Evolutionary conservation across 2,113 vertebrate genomes (phyloP).

Genomic region (Pterocles gutturalis): DNA sequence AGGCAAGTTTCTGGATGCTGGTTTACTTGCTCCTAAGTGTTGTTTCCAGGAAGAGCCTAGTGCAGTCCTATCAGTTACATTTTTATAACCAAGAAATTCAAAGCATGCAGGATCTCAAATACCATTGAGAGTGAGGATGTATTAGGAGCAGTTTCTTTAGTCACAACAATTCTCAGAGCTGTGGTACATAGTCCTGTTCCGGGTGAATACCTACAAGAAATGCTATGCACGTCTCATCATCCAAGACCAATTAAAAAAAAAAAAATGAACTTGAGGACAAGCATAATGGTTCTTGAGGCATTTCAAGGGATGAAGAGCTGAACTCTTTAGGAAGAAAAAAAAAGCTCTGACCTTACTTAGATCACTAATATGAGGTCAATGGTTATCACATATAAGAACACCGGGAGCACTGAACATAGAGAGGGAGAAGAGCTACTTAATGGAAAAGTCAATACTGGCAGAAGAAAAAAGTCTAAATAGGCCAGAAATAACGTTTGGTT

Average conservation of each 20-base stretch:
- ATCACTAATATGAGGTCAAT: background rate
- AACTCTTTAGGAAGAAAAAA: background rate
- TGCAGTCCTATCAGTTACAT: background rate
- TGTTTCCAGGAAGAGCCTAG: background rate
- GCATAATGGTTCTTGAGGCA: background rate
- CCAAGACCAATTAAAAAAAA: background rate
- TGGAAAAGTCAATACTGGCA: background rate
- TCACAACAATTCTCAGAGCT: background rate
- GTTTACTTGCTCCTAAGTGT: background rate
- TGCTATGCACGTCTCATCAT: fast-evolving
- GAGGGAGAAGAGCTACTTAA: background rate
- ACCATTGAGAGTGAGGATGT: background rate
- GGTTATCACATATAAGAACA: background rate
- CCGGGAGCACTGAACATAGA: background rate
- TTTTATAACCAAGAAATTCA: background rate
- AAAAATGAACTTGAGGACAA: fast-evolving
- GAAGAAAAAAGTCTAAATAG: background rate
- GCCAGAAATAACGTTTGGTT: background rate
- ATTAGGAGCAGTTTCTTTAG: background rate
- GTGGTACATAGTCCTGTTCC: background rate
- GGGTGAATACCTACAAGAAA: background rate
- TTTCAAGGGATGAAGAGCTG: background rate
- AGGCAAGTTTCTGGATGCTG: background rate
- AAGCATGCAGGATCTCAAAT: background rate
- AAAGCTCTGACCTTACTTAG: background rate